Conservation (phyloP, 2,113 vertebrate species). For the Erythrocebus patas region DNA sequence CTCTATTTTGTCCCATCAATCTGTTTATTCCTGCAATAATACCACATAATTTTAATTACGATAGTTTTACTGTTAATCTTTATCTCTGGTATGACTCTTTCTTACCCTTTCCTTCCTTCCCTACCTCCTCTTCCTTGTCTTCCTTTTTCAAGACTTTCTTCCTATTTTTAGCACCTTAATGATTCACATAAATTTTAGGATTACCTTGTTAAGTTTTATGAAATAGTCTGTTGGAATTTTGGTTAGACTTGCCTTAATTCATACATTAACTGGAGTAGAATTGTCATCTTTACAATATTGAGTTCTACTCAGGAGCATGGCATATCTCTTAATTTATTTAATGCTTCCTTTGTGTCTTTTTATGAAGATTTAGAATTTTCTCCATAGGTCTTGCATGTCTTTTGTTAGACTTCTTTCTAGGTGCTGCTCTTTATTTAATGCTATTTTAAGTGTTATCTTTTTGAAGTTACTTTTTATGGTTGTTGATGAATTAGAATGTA, state of each 20-base stretch:
- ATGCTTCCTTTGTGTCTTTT: not conserved
- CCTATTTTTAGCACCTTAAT: not conserved
- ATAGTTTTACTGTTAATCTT: not conserved
- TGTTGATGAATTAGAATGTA: not conserved
- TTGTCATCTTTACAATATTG: no score
- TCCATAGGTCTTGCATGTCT: not conserved
- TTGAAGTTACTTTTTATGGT: not conserved
- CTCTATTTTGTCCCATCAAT: not conserved
- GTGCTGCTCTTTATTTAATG: not conserved
- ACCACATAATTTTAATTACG: rapidly evolving
- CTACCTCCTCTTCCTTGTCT: no score
- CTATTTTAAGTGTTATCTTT: not conserved
- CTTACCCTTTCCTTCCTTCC: not conserved
- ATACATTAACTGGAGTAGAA: not conserved
- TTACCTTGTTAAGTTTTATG: not conserved
- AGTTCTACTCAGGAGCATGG: not conserved
- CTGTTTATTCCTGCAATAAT: not conserved
- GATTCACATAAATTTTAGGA: not conserved
- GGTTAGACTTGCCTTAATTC: not conserved
- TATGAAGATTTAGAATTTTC: not conserved
- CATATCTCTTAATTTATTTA: not conserved
- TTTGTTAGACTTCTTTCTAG: not conserved
- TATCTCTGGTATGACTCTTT: not conserved
- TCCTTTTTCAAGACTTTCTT: not conserved
- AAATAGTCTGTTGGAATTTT: not conserved